Percentiles rank a stretch among this genome's conserved stretches.
These are phyloP conservation scores for Chauna torquata DNA, from an alignment of 2,113 vertebrate species.

Conservation along the genomic window DNA sequence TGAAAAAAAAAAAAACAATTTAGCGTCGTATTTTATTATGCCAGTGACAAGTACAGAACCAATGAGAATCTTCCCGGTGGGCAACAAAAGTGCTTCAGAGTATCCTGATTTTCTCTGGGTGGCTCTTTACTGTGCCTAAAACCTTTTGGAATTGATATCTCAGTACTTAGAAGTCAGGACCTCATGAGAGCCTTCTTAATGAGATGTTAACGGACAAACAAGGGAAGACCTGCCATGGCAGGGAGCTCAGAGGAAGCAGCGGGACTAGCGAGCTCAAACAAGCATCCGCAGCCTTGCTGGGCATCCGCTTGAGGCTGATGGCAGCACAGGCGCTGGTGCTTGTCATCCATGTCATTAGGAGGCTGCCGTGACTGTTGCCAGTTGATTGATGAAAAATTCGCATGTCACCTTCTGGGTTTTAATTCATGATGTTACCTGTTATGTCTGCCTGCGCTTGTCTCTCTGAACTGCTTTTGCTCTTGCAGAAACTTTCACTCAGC, in stretches of 20 bases:
- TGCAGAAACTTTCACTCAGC: background rate
- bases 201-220: background rate
- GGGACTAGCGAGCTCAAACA: background rate
- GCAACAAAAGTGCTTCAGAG: background rate
- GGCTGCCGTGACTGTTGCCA: no score
- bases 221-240: background rate
- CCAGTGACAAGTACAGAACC: no score
- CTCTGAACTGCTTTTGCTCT: background rate
- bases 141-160: background rate
- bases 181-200: background rate
- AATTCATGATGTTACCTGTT: slow-evolving; percentile 2
- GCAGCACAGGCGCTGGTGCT: background rate
- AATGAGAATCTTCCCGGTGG: background rate
- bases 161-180: background rate
- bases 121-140: background rate
- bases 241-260: background rate
- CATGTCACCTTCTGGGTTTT: background rate
- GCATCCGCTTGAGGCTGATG: background rate
- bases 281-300: background rate
- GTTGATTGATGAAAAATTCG: background rate
- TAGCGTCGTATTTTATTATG: background rate
- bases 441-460: background rate
- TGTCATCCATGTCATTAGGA: background rate
- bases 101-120: background rate
- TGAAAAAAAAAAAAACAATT: background rate